Evolutionary conservation across 2,888 invertebrate genomes (phyloP), one percentile per base, ranked within the genome.

Genomic region (Teinopalpus imperialis): DNA sequence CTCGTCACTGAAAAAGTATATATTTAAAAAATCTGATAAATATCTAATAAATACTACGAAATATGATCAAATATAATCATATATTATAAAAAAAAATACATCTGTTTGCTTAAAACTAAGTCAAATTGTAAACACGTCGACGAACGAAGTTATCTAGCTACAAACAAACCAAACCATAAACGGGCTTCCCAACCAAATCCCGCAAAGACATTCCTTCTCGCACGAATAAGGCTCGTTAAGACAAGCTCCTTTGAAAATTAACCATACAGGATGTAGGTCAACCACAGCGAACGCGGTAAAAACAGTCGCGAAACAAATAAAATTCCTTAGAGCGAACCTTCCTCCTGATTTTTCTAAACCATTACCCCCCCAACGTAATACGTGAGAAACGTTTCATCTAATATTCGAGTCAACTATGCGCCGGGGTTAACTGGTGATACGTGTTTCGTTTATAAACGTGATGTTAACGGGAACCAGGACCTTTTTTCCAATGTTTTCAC

Each of bases 371-470:
- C 52, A 53, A 59, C 53, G 62, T 59, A 71, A 69, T 69, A 71
- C 69, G 65, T 63, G 54, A 57, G 59, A 52, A 56, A 53, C 56
- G 49, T 58, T 54, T 54, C 52, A 58, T 62, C 60, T 58, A 51
- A 66, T 63, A 65, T 68, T 69, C 64, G 53, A 61, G 52, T 58
- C 59, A 61, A 57, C 55, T 53, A 56, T 59, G 59, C 65, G 58
- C 61, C 58, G 55, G 68, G 67, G 59, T 57, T 66, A 58, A 60
- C 62, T 58, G 54, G 55, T 52, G 61, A 53, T 60, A 75, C 80
- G 79, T 79, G 79, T 63, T 61, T 49, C 50, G 76, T 59, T 53
- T 77, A 69, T 69, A 67, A 74, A 78, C 57, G 59, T 52, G 50
- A 34, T 51, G 57, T 59, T 57, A 58, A 40, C 14, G 52, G 55